Conservation (phyloP, 1,140 invertebrate genomes). For the Ylistrum balloti region DNA sequence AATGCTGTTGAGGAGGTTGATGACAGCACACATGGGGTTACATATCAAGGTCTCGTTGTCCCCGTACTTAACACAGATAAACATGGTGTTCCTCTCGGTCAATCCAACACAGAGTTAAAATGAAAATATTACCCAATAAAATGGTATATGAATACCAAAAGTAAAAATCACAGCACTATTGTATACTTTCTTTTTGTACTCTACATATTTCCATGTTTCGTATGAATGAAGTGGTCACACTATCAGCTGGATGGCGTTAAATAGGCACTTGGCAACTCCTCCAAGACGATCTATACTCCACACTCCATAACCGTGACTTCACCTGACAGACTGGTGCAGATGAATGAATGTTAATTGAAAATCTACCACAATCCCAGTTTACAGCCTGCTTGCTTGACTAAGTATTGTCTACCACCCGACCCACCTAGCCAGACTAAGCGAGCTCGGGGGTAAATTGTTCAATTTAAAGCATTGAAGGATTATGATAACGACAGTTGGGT, state of each 20-base stretch:
- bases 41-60: slow-evolving; percentile 77
- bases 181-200: neutral
- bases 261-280: neutral
- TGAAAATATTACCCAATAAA: slow-evolving; percentile 5
- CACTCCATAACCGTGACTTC: neutral
- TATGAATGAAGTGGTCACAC: neutral
- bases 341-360: slow-evolving; percentile 36
- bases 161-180: neutral
- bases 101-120: neutral
- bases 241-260: neutral
- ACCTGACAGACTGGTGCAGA: neutral
- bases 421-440: neutral
- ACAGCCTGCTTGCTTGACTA: neutral
- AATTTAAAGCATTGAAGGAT: slow-evolving; percentile 28
- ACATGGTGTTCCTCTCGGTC: slow-evolving; percentile 67
- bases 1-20: slow-evolving; percentile 79
- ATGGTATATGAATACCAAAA: neutral
- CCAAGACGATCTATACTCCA: neutral
- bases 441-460: slow-evolving; percentile 37
- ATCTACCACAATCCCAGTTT: neutral
- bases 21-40: slow-evolving; percentile 78
- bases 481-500: slow-evolving; percentile 38
- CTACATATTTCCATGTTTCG: neutral
- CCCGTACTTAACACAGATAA: slow-evolving; percentile 80
- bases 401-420: slow-evolving; percentile 21